These are phyloP conservation scores for Pollenia angustigena DNA, from an alignment of 2,888 invertebrate genomes.

Conservation along the genomic window DNA sequence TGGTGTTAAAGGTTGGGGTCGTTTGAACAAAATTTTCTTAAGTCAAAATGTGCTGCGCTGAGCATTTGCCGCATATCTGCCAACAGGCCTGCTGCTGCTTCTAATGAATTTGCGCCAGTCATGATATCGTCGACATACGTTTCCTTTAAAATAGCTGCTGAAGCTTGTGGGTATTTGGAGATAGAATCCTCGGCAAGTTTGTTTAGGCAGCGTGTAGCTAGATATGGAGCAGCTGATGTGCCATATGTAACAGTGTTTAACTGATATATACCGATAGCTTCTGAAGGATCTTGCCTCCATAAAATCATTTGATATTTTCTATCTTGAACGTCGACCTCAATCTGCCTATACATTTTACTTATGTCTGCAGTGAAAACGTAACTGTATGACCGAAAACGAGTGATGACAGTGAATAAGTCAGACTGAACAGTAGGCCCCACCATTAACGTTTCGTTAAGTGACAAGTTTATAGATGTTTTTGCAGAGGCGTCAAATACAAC, in stretches of 20 bases:
- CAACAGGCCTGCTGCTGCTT: constrained; percentile 53
- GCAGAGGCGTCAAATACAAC: constrained; percentile 72
- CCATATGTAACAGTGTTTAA: no score
- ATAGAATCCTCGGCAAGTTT: constrained; percentile 15
- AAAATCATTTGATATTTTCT: no score
- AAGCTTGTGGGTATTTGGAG: constrained; percentile 63
- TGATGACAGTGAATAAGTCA: constrained; percentile 71
- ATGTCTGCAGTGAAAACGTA: constrained; percentile 11
- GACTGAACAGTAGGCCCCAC: constrained; percentile 62
- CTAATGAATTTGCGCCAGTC: constrained; percentile 60
- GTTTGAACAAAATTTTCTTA: no score
- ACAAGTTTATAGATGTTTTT: constrained; percentile 67
- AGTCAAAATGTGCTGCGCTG: no score
- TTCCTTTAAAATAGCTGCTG: constrained; percentile 54
- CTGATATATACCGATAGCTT: no score
- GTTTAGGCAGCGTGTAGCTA: no score
- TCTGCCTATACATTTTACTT: constrained; percentile 71
- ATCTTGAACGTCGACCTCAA: constrained; percentile 35
- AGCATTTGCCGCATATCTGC: not conserved
- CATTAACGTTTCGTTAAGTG: constrained; percentile 53
- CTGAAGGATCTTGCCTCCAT: no score
- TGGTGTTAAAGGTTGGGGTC: no score
- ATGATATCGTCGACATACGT: constrained; percentile 74
- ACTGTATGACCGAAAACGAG: constrained; percentile 46
- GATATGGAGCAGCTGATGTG: no score